Evolutionary conservation across 2,888 invertebrate species (phyloP).

Genomic region (Malachius bipustulatus): DNA sequence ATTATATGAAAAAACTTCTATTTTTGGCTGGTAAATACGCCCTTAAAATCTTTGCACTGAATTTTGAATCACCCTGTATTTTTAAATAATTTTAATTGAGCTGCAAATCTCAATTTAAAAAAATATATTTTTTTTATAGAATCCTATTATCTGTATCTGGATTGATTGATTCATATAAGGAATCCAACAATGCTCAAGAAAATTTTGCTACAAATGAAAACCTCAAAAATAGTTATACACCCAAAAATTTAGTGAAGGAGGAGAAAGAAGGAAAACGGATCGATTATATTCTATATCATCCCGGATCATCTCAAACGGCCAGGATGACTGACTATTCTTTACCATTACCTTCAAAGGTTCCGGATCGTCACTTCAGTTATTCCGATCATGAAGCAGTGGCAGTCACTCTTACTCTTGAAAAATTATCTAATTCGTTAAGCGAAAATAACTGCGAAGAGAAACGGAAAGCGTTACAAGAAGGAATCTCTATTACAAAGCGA

Average conservation of each 20-base stretch:
- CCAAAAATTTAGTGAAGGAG: conserved; percentile 38
- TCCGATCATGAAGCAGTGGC: conserved; percentile 85
- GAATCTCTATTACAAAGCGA: too few relatives aligned
- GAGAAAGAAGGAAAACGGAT: conserved; percentile 74
- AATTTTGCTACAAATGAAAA: conserved; percentile 63
- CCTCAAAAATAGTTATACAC: conserved; percentile 72
- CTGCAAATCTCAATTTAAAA: too few relatives aligned
- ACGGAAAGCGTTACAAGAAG: too few relatives aligned
- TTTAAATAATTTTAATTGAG: too few relatives aligned
- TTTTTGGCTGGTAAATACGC: too few relatives aligned
- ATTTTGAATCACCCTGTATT: too few relatives aligned
- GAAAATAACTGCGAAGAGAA: too few relatives aligned
- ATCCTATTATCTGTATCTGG: conserved; percentile 46
- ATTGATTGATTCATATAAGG: conserved; percentile 39
- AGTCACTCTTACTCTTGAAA: too few relatives aligned
- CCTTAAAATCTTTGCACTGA: too few relatives aligned
- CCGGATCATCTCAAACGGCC: conserved; percentile 31
- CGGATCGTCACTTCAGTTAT: conserved; percentile 60
- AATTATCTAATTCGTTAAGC: too few relatives aligned
- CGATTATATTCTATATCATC: conserved; percentile 75
- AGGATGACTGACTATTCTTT: conserved; percentile 47
- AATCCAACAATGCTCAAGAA: conserved; percentile 27
- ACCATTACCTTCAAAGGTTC: conserved; percentile 63
- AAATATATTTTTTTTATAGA: conserved; percentile 33
- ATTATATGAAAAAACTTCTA: too few relatives aligned